A percentile compares a stretch with the other conserved stretches of the same genome.
phyloP scores from a whole-genome alignment of 2,113 vertebrate species.

The Cranoglanis bouderius region DNA sequence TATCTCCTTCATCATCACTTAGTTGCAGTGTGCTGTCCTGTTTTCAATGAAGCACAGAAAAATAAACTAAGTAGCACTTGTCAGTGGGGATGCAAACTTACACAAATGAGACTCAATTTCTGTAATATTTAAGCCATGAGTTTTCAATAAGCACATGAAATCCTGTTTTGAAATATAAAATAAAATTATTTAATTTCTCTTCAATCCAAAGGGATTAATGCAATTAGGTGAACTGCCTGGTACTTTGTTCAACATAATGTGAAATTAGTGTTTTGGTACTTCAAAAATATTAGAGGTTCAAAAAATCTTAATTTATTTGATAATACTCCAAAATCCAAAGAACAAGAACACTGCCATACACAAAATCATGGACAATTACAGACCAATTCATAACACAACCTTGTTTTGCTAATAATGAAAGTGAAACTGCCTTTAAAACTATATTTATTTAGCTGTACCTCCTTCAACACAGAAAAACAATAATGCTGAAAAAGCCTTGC shows the following conservation, averaged over 20 bases:
- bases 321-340: neutral
- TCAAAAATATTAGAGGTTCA: too few species aligned
- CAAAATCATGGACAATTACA: neutral
- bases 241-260: neutral
- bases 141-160: neutral
- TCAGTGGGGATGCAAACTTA: neutral
- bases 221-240: neutral
- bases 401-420: neutral
- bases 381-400: neutral
- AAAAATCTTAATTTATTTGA: conserved; percentile 20
- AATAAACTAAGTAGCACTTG: neutral
- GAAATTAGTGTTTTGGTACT: neutral
- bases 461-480: neutral
- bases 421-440: neutral
- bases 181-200: neutral
- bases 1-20: neutral
- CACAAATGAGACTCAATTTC: neutral
- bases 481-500: neutral
- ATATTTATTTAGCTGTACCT: neutral
- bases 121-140: neutral
- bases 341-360: neutral
- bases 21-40: neutral
- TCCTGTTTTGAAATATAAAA: neutral
- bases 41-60: neutral
- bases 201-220: neutral